These are phyloP conservation scores for Sarcophaga carnaria DNA, from an alignment of 2,888 invertebrate species.

Conservation along the genomic window DNA sequence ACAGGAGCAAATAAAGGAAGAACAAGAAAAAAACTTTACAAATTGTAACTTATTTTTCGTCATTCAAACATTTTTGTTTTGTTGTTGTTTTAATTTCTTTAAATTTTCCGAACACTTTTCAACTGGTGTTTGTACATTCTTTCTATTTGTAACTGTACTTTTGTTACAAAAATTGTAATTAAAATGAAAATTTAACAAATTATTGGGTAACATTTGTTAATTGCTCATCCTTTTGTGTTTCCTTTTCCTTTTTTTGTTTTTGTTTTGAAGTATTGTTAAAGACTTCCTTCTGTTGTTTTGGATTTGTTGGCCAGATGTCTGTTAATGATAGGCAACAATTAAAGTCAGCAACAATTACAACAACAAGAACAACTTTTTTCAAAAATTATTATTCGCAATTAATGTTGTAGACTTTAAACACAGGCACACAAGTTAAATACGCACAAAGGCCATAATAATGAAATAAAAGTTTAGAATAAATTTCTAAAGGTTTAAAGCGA, in stretches of 20 bases:
- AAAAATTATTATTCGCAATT: constrained; percentile 27
- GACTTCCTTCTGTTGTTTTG: too few species aligned
- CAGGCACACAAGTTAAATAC: background rate
- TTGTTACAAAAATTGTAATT: constrained; percentile 33
- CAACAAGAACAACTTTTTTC: background rate
- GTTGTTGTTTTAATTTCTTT: background rate
- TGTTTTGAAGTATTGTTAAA: constrained; percentile 20
- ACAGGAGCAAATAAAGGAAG: too few species aligned
- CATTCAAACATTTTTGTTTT: too few species aligned
- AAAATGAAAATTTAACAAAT: constrained; percentile 28
- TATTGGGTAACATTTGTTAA: constrained; percentile 48
- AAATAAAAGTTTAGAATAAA: too few species aligned
- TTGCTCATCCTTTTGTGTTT: constrained; percentile 17
- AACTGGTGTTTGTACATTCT: background rate
- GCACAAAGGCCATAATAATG: background rate
- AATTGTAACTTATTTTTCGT: constrained; percentile 47
- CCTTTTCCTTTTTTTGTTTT: background rate
- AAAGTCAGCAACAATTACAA: background rate
- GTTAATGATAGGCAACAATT: constrained; percentile 13
- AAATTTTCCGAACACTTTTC: background rate
- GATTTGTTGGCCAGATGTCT: constrained; percentile 19
- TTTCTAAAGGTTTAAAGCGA: too few species aligned
- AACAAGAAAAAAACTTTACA: constrained; percentile 31
- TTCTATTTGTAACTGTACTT: background rate
- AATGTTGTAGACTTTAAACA: constrained; percentile 9